Evolutionary conservation across 2,113 vertebrate species (phyloP), one percentile per base, ranked within the genome.

Genomic region (Ptilonorhynchus violaceus): DNA sequence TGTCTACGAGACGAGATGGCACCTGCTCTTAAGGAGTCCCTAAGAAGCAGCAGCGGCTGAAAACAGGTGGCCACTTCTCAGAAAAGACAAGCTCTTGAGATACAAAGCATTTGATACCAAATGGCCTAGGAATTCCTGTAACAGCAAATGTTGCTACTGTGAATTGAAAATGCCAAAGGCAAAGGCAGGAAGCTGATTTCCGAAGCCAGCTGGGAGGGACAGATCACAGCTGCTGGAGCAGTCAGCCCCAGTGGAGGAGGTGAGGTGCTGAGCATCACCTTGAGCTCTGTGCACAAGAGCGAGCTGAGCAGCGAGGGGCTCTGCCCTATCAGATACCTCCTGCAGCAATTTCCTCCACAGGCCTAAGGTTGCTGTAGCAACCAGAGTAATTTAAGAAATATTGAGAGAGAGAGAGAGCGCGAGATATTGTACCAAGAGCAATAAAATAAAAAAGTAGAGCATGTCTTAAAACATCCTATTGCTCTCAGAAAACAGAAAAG

Each of bases 281-380:
- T 60, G 30, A 81, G 64, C 63, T 44, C 33, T 9, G 33, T 11
- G 20, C 67, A 52, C 27, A 14, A 11, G 53, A 80, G 35, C 0
- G 1, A 85, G 68, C 63, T 75, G 85, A 86, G 76, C 79, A 81
- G 55, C 0, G 0, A 15, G 41, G 46, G 42, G 13, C 55, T 90
- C 79, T 92, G 66, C 69, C 23, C 7, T 11, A 18, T 52, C 83
- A 87, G 41, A 44, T 20, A 49, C 58, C 64, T 94, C 60, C 88
- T 53, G 72, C 87, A 93, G 92, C 72, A 90, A 58, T 23, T 92
- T 50, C 88, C 79, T 94, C 68, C 69, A 86, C 35, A 75, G 85
- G 74, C 81, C 87, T 30, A 85, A 80, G 88, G 96, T 95, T 97
- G 88, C 95, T 96, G 94, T 89, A 76, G 96, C 96, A 97, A 97